These are phyloP conservation scores for Xiphias gladius DNA, from an alignment of 2,113 vertebrate species.

Conservation along the genomic window DNA sequence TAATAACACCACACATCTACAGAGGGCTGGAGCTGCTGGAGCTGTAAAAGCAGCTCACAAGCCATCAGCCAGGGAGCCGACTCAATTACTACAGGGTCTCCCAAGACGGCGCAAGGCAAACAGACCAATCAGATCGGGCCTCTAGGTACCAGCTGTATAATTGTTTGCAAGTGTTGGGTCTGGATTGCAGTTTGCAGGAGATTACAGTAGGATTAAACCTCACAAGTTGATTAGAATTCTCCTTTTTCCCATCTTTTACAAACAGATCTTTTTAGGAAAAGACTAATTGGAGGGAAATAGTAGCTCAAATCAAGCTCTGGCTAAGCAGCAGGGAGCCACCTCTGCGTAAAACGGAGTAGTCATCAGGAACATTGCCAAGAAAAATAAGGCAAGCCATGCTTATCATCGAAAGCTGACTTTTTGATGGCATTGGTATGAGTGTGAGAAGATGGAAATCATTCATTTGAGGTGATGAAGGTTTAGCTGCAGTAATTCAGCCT, in stretches of 20 bases:
- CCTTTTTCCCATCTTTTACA: conserved; percentile 55
- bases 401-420: conserved; percentile 66
- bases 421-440: conserved; percentile 54
- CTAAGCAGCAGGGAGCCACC: conserved; percentile 45
- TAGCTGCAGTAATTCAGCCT: conserved; percentile 58
- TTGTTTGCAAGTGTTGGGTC: conserved; percentile 76
- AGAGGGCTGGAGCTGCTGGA: conserved; percentile 45
- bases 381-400: conserved; percentile 67
- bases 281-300: conserved; percentile 58
- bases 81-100: conserved; percentile 73
- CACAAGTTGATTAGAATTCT: conserved; percentile 68
- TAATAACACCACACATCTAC: conserved; percentile 65
- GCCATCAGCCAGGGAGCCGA: conserved; percentile 63
- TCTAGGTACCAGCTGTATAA: conserved; percentile 65
- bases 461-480: conserved; percentile 66
- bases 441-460: conserved; percentile 73
- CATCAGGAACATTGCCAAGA: conserved; percentile 70
- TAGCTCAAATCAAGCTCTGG: conserved; percentile 27
- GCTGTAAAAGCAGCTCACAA: conserved; percentile 60
- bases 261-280: conserved; percentile 61
- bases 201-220: conserved; percentile 59
- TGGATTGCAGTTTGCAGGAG: conserved; percentile 44
- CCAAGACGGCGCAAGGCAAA: conserved; percentile 70
- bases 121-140: conserved; percentile 77
- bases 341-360: conserved; percentile 34